Evolutionary conservation across 2,797 vertebrate species (phyloP).

Genomic region (Novumbra hubbsi): DNA sequence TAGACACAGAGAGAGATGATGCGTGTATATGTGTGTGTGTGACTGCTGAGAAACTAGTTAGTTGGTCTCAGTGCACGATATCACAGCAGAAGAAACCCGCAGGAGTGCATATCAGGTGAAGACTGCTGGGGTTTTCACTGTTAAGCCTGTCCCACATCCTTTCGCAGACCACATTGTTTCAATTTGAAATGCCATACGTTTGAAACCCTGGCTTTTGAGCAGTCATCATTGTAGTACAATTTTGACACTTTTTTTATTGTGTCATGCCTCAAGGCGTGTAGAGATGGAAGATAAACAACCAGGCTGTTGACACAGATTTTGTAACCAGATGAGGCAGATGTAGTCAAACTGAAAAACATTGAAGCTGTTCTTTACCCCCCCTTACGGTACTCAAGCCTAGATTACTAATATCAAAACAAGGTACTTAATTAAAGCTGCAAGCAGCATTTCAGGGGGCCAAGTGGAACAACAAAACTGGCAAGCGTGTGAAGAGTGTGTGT

Average conservation of each 20-base stretch:
- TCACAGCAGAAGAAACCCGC: neutral
- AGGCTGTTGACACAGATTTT: neutral
- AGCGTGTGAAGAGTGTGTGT: too few species aligned
- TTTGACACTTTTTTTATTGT: neutral
- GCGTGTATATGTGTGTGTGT: neutral
- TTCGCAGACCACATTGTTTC: neutral
- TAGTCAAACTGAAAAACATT: neutral
- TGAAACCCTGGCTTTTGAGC: neutral
- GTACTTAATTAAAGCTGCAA: neutral
- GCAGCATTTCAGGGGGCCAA: too few species aligned
- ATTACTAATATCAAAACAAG: conserved; percentile 2
- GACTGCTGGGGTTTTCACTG: neutral
- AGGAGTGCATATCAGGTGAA: conserved; percentile 1
- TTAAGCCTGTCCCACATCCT: neutral
- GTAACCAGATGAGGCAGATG: neutral
- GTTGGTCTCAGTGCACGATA: neutral
- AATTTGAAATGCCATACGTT: neutral
- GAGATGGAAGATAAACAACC: conserved; percentile 1
- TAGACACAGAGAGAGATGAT: neutral
- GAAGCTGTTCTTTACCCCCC: neutral
- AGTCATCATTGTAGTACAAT: neutral
- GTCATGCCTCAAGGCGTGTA: neutral
- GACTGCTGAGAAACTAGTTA: neutral
- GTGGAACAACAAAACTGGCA: too few species aligned
- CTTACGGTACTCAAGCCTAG: neutral